A percentile compares a stretch with the other conserved stretches of the same genome.
These are phyloP conservation scores for Meiosimyza decipiens DNA, from an alignment of 2,888 invertebrate genomes.

Conservation along the genomic window DNA sequence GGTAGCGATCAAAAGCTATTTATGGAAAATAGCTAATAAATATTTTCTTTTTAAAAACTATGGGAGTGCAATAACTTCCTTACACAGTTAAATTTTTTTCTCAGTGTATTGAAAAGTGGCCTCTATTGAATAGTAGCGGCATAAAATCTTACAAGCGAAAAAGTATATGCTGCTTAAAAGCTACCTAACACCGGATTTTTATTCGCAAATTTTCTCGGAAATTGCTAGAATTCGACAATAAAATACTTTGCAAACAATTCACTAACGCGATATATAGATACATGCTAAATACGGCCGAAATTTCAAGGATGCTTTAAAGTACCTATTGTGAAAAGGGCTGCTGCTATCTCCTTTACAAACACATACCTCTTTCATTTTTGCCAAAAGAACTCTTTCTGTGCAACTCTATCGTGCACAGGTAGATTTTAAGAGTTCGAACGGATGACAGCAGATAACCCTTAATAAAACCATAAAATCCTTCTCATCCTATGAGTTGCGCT, in stretches of 20 bases:
- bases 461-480: constrained; percentile 65
- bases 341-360: constrained; percentile 36
- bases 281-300: background rate
- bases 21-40: too few relatives aligned
- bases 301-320: constrained; percentile 51
- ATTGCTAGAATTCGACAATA: constrained; percentile 44
- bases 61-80: too few relatives aligned
- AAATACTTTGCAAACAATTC: constrained; percentile 56
- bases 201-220: constrained; percentile 34
- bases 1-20: too few relatives aligned
- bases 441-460: constrained; percentile 56
- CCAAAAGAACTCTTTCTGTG: constrained; percentile 50
- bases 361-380: constrained; percentile 54
- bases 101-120: constrained; percentile 23
- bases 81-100: background rate
- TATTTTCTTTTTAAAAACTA: too few relatives aligned
- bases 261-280: constrained; percentile 22
- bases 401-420: constrained; percentile 43
- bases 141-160: background rate
- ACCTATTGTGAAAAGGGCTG: constrained; percentile 3
- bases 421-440: background rate
- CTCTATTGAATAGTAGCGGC: constrained; percentile 12
- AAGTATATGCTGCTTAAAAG: background rate
- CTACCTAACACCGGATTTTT: constrained; percentile 19
- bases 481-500: constrained; percentile 34